phyloP scores from a whole-genome alignment of 2,797 vertebrate genomes.

The Sebastiscus tertius region DNA sequence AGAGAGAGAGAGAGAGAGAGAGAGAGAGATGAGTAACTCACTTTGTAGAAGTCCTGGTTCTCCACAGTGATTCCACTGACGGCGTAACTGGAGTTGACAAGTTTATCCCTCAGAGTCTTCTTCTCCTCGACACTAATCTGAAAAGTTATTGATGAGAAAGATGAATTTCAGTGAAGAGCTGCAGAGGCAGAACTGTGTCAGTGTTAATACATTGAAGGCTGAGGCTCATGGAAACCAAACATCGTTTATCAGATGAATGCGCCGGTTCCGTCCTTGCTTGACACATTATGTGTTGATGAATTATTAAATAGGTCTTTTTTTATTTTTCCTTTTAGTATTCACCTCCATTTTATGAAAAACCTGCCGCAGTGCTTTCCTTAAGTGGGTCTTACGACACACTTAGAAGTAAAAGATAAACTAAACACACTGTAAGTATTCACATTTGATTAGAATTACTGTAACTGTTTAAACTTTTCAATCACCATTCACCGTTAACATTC shows the following conservation, averaged over 20 bases:
- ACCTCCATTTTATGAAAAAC: not conserved
- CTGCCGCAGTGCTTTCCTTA: not conserved
- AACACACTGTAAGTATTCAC: not conserved
- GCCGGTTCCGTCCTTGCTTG: not conserved
- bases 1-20: not conserved
- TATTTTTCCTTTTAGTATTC: not conserved
- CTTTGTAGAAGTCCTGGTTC: slow-evolving; percentile 90
- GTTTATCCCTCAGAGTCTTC: slow-evolving; percentile 75
- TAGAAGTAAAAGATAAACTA: not conserved
- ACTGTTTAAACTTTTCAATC: not conserved
- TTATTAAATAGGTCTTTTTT: not conserved
- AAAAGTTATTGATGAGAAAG: slow-evolving; percentile 53
- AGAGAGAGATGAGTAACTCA: slow-evolving; percentile 68
- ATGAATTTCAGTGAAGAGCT: slow-evolving; percentile 17
- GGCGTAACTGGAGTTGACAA: slow-evolving; percentile 83
- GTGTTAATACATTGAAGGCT: slow-evolving; percentile 3
- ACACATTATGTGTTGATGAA: slow-evolving; percentile 3
- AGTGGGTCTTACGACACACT: not conserved
- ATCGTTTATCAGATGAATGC: slow-evolving; percentile 2
- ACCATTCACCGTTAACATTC: not conserved
- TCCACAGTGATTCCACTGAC: slow-evolving; percentile 72
- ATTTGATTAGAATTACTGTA: accelerated
- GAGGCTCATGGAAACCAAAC: slow-evolving; percentile 1
- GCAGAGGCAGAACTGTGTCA: slow-evolving; percentile 14
- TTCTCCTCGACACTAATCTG: slow-evolving; percentile 88